Base-by-base conservation (phyloP, 1,140 invertebrate genomes). In the Octopus bimaculoides region DNA sequence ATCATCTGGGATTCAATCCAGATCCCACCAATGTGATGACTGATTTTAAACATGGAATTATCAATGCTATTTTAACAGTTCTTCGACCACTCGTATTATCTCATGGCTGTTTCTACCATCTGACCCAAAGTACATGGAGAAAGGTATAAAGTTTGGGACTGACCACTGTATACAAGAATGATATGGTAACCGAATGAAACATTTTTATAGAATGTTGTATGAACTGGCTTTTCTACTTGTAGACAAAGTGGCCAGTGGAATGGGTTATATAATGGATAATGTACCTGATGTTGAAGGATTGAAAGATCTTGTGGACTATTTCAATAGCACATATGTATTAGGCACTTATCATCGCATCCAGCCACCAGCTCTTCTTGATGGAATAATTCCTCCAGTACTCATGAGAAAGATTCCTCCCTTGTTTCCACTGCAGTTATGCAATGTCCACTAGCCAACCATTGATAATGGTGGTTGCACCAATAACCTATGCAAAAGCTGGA, bases 61-160 rank as follows among this genome's bases (percentile, higher is more conserved):
- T 66, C 61, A 66, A 66, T 66, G 61, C n/a, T 66, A 66, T 66
- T 66, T 66, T n/a, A 10, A 66, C 61, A 66, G 61, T 66, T 66
- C 61, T 66, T 9, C 9, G 61, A 66, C 61, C 61, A 66, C 61
- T 10, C 61, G 61, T 66, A n/a, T 66, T 66, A 66, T 77, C 52
- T 79, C 69, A 83, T 20, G 83, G 81, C n/a, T 84, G 83, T 69
- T 84, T 83, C 55, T 84, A 78, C 80, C 82, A 84, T 78, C 75
- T 84, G 5, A 84, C 80, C 5, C 80, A 84, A 75, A 75, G 55
- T n/a, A 81, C 77, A 7, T 83, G 83, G 82, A 20, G 83, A 26
- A 80, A 80, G 17, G 78, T 84, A 5, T 82, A 84, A 53, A 69
- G 74, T 56, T 55, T 82, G 20, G 83, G 83, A 54, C 80, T 81